phyloP scores from a whole-genome alignment of 2,888 invertebrate genomes.

The Xestobium rufovillosum region DNA sequence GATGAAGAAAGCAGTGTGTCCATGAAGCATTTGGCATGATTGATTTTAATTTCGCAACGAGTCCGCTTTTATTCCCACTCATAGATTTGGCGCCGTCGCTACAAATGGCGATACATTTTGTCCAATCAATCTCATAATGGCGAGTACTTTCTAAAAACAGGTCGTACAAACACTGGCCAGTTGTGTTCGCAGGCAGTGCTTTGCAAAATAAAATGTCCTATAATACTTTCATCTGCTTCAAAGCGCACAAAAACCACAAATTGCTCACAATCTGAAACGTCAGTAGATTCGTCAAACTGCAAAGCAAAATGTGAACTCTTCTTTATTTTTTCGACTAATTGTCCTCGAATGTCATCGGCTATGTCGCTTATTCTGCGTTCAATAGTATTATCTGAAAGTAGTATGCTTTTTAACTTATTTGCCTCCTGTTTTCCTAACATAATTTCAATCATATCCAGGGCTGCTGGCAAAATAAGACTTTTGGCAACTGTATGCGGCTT shows the following conservation, averaged over 20 bases:
- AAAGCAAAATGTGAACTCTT: slow-evolving; percentile 24
- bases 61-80: slow-evolving; percentile 27
- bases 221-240: slow-evolving; percentile 26
- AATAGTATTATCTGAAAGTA: slow-evolving; percentile 32
- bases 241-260: slow-evolving; percentile 28
- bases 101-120: slow-evolving; percentile 17
- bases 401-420: slow-evolving; percentile 30
- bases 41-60: slow-evolving; percentile 26
- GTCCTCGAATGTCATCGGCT: slow-evolving; percentile 21
- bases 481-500: slow-evolving; percentile 26
- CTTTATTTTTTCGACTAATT: slow-evolving; percentile 19
- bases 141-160: slow-evolving; percentile 15
- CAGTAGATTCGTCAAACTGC: slow-evolving; percentile 29
- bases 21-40: slow-evolving; percentile 25
- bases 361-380: slow-evolving; percentile 30
- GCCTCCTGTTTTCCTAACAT: slow-evolving; percentile 21
- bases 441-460: slow-evolving; percentile 23
- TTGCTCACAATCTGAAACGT: slow-evolving; percentile 27
- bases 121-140: slow-evolving; percentile 16
- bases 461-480: slow-evolving; percentile 27
- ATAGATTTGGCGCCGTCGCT: slow-evolving; percentile 28
- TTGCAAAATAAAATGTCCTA: slow-evolving; percentile 27
- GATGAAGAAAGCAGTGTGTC: slow-evolving; percentile 25
- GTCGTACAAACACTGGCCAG: slow-evolving; percentile 24
- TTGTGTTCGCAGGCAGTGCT: slow-evolving; percentile 23